Conservation (phyloP, 2,113 vertebrate genomes). For the Petroica traversi region DNA sequence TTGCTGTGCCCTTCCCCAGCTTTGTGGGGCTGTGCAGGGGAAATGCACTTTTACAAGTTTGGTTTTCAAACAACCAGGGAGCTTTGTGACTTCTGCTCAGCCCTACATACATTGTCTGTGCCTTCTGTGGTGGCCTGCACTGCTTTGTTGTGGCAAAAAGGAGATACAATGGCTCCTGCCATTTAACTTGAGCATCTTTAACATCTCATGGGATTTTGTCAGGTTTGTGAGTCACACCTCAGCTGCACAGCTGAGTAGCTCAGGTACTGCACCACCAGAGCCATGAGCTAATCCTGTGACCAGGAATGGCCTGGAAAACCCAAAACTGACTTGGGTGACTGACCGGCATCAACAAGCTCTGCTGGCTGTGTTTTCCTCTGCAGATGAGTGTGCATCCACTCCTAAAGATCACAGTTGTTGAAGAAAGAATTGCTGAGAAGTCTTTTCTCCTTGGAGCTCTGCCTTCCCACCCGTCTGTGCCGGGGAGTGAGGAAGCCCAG, state of each 20-base stretch:
- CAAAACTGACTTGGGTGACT: neutral
- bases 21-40: neutral
- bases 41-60: neutral
- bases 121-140: neutral
- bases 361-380: neutral
- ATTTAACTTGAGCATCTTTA: neutral
- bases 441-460: neutral
- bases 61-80: neutral
- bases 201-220: neutral
- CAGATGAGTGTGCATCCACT: neutral
- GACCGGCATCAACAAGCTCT: neutral
- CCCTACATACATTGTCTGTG: neutral
- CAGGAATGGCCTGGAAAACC: neutral
- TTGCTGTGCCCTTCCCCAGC: neutral
- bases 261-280: neutral
- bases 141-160: neutral
- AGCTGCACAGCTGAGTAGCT: neutral
- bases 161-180: neutral
- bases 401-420: neutral
- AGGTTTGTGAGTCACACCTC: neutral
- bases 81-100: neutral
- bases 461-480: fast-evolving
- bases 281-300: neutral
- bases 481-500: fast-evolving
- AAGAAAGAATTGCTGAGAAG: neutral